phyloP scores from a whole-genome alignment of 2,797 vertebrate genomes.

The Arnoldichthys spilopterus region DNA sequence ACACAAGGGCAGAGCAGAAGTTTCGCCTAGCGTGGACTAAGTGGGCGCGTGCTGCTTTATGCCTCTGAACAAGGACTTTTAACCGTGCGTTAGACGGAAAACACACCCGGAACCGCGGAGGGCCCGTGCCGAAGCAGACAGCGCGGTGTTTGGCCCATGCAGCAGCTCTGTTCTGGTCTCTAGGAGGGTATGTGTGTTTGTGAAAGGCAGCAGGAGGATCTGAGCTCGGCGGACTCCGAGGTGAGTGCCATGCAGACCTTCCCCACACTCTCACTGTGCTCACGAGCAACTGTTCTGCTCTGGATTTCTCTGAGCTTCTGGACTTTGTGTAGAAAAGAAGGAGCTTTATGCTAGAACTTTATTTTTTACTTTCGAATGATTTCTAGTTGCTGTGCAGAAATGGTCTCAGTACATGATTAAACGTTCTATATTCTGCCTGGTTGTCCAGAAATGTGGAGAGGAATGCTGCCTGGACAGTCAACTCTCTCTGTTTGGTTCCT shows the following conservation, averaged over 20 bases:
- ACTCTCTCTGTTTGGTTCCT: no score
- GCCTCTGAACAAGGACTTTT: background rate
- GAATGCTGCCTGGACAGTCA: no score
- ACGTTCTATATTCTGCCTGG: no score
- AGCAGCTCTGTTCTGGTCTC: background rate
- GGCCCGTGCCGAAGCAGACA: background rate
- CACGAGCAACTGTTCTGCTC: no score
- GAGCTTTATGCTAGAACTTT: no score
- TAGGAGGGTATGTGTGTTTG: slow-evolving; percentile 1
- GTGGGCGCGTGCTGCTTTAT: background rate
- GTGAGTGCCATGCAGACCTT: slow-evolving; percentile 18
- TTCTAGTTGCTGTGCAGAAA: no score
- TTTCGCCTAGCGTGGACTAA: background rate
- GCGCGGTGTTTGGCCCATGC: background rate
- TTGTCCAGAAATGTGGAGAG: no score
- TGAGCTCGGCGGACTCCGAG: slow-evolving; percentile 41
- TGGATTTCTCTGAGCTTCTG: background rate
- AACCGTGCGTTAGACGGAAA: background rate
- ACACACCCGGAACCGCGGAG: background rate
- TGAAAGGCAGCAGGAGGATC: slow-evolving; percentile 34
- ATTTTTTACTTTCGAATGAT: no score
- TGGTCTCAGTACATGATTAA: no score
- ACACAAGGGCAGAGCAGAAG: background rate
- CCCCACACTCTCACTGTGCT: background rate
- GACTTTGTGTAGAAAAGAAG: background rate